Base-by-base conservation (phyloP, 2,888 invertebrate species). In the Ophraella communa region DNA sequence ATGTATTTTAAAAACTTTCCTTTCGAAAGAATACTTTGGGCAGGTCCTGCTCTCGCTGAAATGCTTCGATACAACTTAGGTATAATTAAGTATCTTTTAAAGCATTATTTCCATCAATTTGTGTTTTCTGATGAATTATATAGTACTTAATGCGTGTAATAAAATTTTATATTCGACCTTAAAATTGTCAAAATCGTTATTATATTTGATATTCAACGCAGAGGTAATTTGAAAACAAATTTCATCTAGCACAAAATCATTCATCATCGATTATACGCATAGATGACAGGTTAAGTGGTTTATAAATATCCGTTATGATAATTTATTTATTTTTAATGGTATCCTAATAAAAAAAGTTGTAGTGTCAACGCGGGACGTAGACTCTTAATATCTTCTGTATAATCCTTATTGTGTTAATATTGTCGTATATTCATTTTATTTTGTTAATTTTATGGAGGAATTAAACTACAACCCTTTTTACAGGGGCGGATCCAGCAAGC, bases 161-260 rank as follows among this genome's bases (percentile, higher is more conserved):
- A 51, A 44, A 65, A 65, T 60, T 64, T 47, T 45, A 45, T 5
- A 57, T 58, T n/a, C 49, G 45, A 54, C 58, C 56, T 59, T 35
- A 49, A 47, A 51, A 55, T n/a, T 21, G 42, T 23, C 55, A 58
- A 57, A 57, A 63, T 24, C n/a, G 52, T 58, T 63, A 63, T 63
- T 58, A 63, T 44, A 39, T 63, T 44, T 30, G 53, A 45, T 53
- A 52, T 49, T 51, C 42, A 62, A 24, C 56, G 24, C 33, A n/a
- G n/a, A n/a, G n/a, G n/a, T n/a, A n/a, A 53, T 63, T 35, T 51
- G n/a, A 58, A 52, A 42, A 53, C 57, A 62, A 63, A 53, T 51
- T 20, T 47, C 51, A 56, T 51, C 62, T 51, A 35, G 39, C 62
- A 51, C 56, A 49, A 42, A 27, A 44, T 27, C 20, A 53, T 53